Evolutionary conservation across 2,888 invertebrate species (phyloP).

Genomic region (Dendrolimus pini): DNA sequence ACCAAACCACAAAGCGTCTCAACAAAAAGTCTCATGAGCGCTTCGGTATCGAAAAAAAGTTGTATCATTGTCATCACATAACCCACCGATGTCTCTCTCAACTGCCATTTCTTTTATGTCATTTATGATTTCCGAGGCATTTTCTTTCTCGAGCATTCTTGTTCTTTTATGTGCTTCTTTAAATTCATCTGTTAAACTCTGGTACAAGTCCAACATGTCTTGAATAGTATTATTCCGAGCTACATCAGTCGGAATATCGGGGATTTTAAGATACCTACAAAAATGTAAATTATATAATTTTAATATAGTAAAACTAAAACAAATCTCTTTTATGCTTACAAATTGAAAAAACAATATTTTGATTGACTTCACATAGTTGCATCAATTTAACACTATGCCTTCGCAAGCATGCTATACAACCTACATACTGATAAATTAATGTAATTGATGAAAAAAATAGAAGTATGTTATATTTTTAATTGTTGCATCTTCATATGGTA

Average conservation of each 20-base stretch:
- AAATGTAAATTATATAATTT: conserved; percentile 1
- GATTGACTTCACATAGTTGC: no score
- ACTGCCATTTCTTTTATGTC: conserved; percentile 92
- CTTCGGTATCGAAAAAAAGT: neutral
- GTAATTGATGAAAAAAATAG: no score
- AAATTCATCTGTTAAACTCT: conserved; percentile 86
- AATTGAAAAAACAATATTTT: no score
- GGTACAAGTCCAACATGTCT: conserved; percentile 83
- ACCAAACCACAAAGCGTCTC: no score
- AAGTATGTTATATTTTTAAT: no score
- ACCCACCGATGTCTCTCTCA: conserved; percentile 86
- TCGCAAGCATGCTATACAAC: no score
- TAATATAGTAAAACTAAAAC: no score
- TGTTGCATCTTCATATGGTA: no score
- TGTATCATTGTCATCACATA: neutral
- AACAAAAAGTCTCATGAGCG: no score
- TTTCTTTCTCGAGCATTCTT: conserved; percentile 78
- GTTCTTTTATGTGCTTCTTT: conserved; percentile 85
- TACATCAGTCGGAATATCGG: conserved; percentile 86
- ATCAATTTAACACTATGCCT: no score
- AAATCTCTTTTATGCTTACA: no score
- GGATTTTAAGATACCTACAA: conserved; percentile 65
- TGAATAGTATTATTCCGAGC: conserved; percentile 84
- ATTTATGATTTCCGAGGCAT: conserved; percentile 87
- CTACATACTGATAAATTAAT: no score